Evolutionary conservation across 2,797 vertebrate genomes (phyloP).

Genomic region (Spheniscus humboldti): DNA sequence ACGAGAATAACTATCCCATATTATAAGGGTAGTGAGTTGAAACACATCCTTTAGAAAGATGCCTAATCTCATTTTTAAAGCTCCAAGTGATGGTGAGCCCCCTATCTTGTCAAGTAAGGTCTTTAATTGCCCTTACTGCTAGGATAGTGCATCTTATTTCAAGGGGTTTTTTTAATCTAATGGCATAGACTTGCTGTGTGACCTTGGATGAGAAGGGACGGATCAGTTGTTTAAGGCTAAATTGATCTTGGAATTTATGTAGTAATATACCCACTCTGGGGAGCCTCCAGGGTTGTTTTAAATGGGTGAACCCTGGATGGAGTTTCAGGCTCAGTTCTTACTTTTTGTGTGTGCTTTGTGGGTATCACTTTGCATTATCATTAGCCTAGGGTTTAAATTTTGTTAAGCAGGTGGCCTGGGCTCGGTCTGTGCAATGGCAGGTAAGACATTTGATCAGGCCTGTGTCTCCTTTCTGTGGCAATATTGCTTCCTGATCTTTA

Average conservation of each 20-base stretch:
- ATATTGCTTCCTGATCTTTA: neutral
- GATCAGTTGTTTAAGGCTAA: slow-evolving; percentile 34
- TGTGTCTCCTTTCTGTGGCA: neutral
- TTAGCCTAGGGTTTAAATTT: neutral
- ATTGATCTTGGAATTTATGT: slow-evolving; percentile 48
- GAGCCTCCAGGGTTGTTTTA: neutral
- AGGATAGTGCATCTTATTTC: neutral
- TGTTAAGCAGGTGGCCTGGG: neutral
- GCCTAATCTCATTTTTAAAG: slow-evolving; percentile 49
- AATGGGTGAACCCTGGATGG: neutral
- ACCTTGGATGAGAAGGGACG: slow-evolving; percentile 36
- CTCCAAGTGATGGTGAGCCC: neutral
- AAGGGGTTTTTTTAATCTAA: neutral
- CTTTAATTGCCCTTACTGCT: slow-evolving; percentile 44
- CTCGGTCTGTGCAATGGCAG: neutral
- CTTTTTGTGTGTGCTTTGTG: neutral
- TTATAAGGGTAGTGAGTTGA: slow-evolving; percentile 43
- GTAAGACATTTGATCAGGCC: neutral
- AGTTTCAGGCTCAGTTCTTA: neutral
- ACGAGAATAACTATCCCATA: neutral
- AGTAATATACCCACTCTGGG: neutral
- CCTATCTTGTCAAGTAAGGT: neutral
- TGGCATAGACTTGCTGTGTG: neutral
- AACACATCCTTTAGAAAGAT: slow-evolving; percentile 37
- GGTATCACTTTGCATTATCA: neutral